Evolutionary conservation across 2,888 invertebrate genomes (phyloP).

Genomic region (Eupeodes latifasciatus): DNA sequence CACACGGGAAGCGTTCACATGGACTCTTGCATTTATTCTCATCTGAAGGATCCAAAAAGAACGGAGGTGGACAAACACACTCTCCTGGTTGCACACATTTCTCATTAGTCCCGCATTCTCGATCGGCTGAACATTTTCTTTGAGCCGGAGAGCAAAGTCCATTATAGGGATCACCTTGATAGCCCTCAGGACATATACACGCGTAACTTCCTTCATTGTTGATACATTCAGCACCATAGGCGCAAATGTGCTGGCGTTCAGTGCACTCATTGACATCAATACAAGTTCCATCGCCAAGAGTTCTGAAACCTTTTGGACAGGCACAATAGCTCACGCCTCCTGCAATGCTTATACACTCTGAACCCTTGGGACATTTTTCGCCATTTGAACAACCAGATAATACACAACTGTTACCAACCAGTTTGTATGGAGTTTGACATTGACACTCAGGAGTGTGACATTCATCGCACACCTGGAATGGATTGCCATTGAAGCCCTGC

Average conservation of each 20-base stretch:
- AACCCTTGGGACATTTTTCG: constrained; percentile 92
- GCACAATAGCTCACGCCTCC: constrained; percentile 97
- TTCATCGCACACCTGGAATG: constrained; percentile 93
- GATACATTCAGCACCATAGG: constrained; percentile 93
- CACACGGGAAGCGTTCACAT: constrained; percentile 95
- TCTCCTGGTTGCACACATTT: constrained; percentile 96
- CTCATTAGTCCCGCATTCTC: constrained; percentile 93
- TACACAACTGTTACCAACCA: constrained; percentile 93
- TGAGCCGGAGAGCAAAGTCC: constrained; percentile 93
- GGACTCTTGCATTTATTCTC: constrained; percentile 96
- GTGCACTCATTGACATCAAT: constrained; percentile 92
- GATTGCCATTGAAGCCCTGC: constrained; percentile 94
- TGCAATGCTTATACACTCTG: constrained; percentile 95
- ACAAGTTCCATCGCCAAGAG: constrained; percentile 91
- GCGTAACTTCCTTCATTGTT: constrained; percentile 91
- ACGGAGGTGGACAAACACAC: constrained; percentile 96
- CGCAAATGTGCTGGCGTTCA: constrained; percentile 90
- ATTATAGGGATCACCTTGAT: constrained; percentile 92
- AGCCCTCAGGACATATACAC: constrained; percentile 92
- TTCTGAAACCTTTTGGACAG: constrained; percentile 93
- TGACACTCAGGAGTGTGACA: constrained; percentile 93
- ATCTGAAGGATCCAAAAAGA: constrained; percentile 92
- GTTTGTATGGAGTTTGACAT: constrained; percentile 94
- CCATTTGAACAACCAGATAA: constrained; percentile 92
- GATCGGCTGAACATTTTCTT: constrained; percentile 92